Evolutionary conservation across 2,797 vertebrate genomes (phyloP).

Genomic region (Pantherophis vulpinus): DNA sequence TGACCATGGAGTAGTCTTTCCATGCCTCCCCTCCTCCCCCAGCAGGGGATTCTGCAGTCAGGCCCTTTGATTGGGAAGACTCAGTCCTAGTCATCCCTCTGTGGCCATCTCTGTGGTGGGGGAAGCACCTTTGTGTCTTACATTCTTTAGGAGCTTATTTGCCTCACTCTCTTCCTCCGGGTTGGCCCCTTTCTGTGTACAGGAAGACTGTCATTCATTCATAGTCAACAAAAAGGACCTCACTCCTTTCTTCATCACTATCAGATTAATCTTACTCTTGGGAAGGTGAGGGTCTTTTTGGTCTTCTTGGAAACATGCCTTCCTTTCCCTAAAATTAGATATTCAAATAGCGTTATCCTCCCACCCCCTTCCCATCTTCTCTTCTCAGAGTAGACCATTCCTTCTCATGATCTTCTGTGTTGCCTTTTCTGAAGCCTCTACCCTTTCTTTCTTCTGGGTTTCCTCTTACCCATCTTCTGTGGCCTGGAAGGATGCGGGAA

Average conservation of each 20-base stretch:
- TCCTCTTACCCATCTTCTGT: background rate
- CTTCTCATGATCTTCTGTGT: background rate
- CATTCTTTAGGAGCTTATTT: background rate
- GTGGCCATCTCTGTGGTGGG: background rate
- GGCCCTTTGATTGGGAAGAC: background rate
- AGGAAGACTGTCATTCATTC: background rate
- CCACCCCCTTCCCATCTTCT: background rate
- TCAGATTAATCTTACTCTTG: background rate
- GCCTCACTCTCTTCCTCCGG: background rate
- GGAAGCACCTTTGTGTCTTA: background rate
- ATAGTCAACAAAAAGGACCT: background rate
- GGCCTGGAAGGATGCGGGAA: background rate
- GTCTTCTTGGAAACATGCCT: background rate
- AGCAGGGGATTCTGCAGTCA: background rate
- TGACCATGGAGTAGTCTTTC: background rate
- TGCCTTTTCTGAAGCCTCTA: background rate
- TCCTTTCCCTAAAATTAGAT: background rate
- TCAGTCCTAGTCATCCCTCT: background rate
- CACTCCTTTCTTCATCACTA: background rate
- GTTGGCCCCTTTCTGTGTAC: background rate
- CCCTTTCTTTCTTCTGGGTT: background rate
- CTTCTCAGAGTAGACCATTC: background rate
- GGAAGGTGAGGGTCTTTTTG: background rate
- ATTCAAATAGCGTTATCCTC: background rate
- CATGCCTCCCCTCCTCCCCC: background rate